phyloP scores from a whole-genome alignment of 1,140 invertebrate genomes.

The Euschistus heros region DNA sequence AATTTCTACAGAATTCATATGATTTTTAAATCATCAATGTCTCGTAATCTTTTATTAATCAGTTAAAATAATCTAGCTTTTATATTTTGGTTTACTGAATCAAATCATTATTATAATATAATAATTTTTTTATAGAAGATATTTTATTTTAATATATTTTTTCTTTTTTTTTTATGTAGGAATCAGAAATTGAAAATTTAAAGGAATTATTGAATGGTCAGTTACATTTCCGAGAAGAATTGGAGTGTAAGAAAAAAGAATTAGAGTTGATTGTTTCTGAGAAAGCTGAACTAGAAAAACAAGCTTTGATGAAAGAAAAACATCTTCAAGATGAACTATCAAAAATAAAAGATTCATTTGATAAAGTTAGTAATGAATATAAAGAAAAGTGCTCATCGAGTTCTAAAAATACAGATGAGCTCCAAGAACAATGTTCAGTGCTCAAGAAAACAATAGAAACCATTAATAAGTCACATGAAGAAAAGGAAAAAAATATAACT shows the following conservation, averaged over 20 bases:
- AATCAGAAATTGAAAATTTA: background rate
- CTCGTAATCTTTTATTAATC: too few species aligned
- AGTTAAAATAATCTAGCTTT: too few species aligned
- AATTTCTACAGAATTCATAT: too few species aligned
- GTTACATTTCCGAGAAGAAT: background rate
- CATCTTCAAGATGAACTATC: conserved; percentile 5
- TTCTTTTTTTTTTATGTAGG: background rate
- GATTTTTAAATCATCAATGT: too few species aligned
- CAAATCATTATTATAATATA: background rate
- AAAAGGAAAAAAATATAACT: background rate
- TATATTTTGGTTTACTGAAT: background rate
- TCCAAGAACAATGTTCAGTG: background rate
- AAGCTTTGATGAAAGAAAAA: conserved; percentile 11
- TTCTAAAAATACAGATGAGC: conserved; percentile 1
- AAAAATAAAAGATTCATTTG: conserved; percentile 13
- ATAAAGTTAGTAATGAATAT: conserved; percentile 4
- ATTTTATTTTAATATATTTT: background rate
- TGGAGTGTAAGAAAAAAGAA: background rate
- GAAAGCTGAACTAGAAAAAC: background rate
- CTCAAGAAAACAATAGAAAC: background rate
- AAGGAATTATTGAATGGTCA: background rate
- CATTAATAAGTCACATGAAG: background rate
- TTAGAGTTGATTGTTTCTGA: background rate
- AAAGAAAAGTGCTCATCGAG: background rate
- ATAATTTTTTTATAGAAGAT: too few species aligned